Evolutionary conservation across 2,113 vertebrate species (phyloP), one percentile per base, ranked within the genome.

Genomic region (Tympanuchus pallidicinctus): DNA sequence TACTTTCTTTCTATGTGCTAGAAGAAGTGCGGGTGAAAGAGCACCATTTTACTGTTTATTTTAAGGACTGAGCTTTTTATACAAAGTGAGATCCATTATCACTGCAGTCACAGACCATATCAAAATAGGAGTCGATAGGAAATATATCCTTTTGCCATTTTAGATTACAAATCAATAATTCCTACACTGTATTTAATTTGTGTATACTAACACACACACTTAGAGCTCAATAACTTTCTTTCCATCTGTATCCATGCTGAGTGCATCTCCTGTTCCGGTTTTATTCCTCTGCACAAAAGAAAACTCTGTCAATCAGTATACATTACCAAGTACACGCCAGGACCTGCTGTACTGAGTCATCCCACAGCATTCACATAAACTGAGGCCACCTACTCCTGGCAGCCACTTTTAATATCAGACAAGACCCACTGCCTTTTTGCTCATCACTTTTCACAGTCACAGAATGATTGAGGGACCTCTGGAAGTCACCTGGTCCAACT

Each of bases 161-260:
- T 47, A 88, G 78, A 63, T 84, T 52, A 40, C 18, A 90, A 67
- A 90, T 71, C 61, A 81, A 30, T 72, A 86, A 87, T 50, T 79
- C 14, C 54, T 64, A 20, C 28, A 30, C 7, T 61, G 7, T 27
- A 47, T 83, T 88, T 69, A 69, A 72, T 91, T 24, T 69, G 7
- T 3, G 3, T 28, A 17, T 11, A 10, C 20, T 61, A 57, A 61
- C 0, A 0, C 34, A 27, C 10, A 30, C 8, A 8, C 16, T 78
- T 64, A 81, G 42, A 83, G 27, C 32, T 56, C n/a, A 61, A 20
- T 8, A 30, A 8, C 22, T 10, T 3, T 18, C 28, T 59, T 77
- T 66, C 67, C 25, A 43, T 65, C 59, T 45, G 3, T 10, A n/a
- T 11, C 28, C 67, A 7, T 59, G 63, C 0, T 34, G 25, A 69